phyloP scores from a whole-genome alignment of 1,140 invertebrate species.

The Drosophila fuyamai region DNA sequence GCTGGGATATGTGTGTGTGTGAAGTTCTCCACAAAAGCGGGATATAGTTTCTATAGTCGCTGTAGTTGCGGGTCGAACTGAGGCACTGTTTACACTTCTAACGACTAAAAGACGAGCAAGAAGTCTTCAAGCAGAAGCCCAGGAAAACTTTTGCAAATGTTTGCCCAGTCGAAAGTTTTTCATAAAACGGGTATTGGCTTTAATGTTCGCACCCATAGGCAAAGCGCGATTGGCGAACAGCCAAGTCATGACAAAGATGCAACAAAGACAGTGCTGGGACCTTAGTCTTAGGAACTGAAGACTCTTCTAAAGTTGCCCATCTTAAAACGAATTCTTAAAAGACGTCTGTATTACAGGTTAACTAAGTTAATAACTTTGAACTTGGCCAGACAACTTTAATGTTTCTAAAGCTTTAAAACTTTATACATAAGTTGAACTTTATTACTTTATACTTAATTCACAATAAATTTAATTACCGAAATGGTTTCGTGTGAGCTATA shows the following conservation, averaged over 20 bases:
- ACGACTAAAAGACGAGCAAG: slow-evolving; percentile 45
- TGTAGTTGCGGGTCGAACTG: slow-evolving; percentile 17
- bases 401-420: too few species aligned
- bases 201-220: not conserved
- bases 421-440: too few species aligned
- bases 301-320: too few species aligned
- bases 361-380: too few species aligned
- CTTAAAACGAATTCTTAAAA: too few species aligned
- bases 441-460: too few species aligned
- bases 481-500: too few species aligned
- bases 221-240: not conserved
- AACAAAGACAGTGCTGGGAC: not conserved
- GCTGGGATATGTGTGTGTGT: not conserved
- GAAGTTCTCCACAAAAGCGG: slow-evolving; percentile 27
- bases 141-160: slow-evolving; percentile 31
- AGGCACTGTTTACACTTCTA: slow-evolving; percentile 52
- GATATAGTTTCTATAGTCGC: slow-evolving; percentile 15
- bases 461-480: too few species aligned
- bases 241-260: slow-evolving; percentile 7
- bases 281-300: too few species aligned
- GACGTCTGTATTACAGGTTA: too few species aligned
- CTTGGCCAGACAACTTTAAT: too few species aligned
- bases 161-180: slow-evolving; percentile 47
- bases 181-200: slow-evolving; percentile 30
- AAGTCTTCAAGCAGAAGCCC: slow-evolving; percentile 3